Base-by-base conservation (phyloP, 2,113 vertebrate species). In the Geococcyx californianus region DNA sequence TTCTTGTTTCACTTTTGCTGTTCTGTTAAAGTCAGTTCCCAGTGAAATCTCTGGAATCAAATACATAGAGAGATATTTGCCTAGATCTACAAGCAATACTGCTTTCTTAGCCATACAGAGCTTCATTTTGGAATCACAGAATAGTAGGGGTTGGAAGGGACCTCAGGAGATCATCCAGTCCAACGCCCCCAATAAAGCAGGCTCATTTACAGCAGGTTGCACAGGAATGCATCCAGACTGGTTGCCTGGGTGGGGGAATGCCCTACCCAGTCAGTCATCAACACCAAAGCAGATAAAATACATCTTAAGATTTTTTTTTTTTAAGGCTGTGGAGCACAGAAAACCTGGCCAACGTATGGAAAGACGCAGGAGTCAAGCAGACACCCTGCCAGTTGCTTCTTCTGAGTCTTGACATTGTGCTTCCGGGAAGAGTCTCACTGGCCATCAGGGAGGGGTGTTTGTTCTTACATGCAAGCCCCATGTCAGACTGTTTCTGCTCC, bases 21-120 rank as follows among this genome's bases (percentile, higher is more conserved):
- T 52, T 89, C 33, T 54, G 5, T 21, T 56, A 68, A 78, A 76
- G 16, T 10, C 16, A 72, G 19, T 28, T 78, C 64, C 23, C 74
- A 76, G 31, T n/a, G 54, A 95, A 84, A 76, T 45, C 58, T 72
- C 56, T 84, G 56, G 73, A 89, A 82, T 45, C 36, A 79, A 75
- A 33, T 47, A 40, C 0, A 0, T 24, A 44, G 4, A 23, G 38
- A 55, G 38, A 67, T 23, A 55, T 25, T 76, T 69, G 36, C 15
- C 21, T 51, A 60, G 19, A 69, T 47, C 88, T 51, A 54, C n/a
- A 69, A 66, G 44, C 36, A 63, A 40, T 6, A 59, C 5, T 6
- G 55, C 58, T 69, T 72, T 54, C 72, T 84, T 60, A 49, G 11
- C 34, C 44, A 33, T 20, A 26, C 70, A 75, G 11, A 16, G 26